phyloP scores from a whole-genome alignment of 2,113 vertebrate genomes.

The Misgurnus anguillicaudatus region DNA sequence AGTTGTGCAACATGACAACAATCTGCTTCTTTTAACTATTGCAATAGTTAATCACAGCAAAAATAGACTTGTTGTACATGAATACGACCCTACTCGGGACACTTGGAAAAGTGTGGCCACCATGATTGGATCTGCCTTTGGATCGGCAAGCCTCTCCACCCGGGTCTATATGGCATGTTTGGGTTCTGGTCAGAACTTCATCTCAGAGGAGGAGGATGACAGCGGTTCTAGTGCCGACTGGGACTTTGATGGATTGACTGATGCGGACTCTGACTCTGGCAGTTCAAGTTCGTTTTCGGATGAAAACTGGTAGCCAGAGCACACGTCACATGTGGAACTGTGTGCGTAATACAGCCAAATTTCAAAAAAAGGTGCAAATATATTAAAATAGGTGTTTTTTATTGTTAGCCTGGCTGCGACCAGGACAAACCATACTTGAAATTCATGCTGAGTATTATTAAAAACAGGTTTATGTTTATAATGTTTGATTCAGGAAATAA shows the following conservation, averaged over 20 bases:
- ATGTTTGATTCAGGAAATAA: slow-evolving; percentile 23
- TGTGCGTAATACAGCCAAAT: neutral
- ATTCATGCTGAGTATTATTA: slow-evolving; percentile 27
- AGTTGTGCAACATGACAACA: slow-evolving; percentile 79
- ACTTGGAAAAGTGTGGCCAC: slow-evolving; percentile 82
- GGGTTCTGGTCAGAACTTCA: slow-evolving; percentile 81
- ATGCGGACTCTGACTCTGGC: slow-evolving; percentile 83
- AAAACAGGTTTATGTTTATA: slow-evolving; percentile 11
- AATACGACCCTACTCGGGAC: slow-evolving; percentile 79
- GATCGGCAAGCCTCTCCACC: slow-evolving; percentile 82
- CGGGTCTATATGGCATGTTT: slow-evolving; percentile 83
- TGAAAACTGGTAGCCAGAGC: slow-evolving; percentile 74
- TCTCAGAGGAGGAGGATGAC: slow-evolving; percentile 85
- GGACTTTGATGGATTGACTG: slow-evolving; percentile 84
- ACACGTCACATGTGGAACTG: slow-evolving; percentile 39
- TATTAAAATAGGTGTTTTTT: neutral
- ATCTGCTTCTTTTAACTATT: slow-evolving; percentile 83
- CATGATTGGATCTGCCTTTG: slow-evolving; percentile 79
- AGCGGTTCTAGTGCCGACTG: slow-evolving; percentile 87
- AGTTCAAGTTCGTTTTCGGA: slow-evolving; percentile 88
- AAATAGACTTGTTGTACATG: slow-evolving; percentile 84
- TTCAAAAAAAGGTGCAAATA: slow-evolving; percentile 6
- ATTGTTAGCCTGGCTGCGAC: neutral
- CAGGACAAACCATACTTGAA: slow-evolving; percentile 21
- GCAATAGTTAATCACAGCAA: slow-evolving; percentile 84